Percentiles rank a stretch among this genome's conserved stretches.
Evolutionary conservation across 2,113 vertebrate genomes (phyloP).

Genomic region (Gnathonemus echidnorhynchus): DNA sequence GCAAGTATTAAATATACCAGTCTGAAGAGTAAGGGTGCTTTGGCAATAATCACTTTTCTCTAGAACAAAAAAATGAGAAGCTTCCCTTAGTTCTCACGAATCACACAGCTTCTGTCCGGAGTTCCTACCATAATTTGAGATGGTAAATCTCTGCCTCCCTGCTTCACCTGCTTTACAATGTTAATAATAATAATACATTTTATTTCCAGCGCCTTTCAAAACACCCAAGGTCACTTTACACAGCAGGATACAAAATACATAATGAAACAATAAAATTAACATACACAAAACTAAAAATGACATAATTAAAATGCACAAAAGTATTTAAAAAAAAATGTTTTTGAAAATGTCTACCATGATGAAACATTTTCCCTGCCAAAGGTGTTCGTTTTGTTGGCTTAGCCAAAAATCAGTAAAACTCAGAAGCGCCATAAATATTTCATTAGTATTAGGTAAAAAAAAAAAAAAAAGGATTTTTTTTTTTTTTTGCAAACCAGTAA

Average conservation of each 20-base stretch:
- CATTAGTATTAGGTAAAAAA: neutral
- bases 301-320: too few relatives aligned
- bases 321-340: too few relatives aligned
- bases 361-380: neutral
- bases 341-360: neutral
- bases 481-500: neutral
- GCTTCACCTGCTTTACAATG: neutral
- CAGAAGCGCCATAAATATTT: neutral
- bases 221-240: too few relatives aligned
- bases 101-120: neutral
- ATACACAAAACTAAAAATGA: too few relatives aligned
- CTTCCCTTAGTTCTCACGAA: neutral
- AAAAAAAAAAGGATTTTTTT: neutral
- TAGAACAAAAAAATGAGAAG: neutral
- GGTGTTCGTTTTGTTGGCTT: neutral
- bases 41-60: neutral
- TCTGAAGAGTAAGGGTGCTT: neutral
- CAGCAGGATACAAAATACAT: too few relatives aligned
- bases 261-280: too few relatives aligned
- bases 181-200: too few relatives aligned
- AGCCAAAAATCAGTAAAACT: neutral
- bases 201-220: too few relatives aligned
- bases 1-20: slow-evolving; percentile 31
- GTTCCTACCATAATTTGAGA: neutral
- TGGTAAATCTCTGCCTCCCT: neutral